Conservation (phyloP, 2,797 vertebrate genomes). For the Salarias fasciatus region DNA sequence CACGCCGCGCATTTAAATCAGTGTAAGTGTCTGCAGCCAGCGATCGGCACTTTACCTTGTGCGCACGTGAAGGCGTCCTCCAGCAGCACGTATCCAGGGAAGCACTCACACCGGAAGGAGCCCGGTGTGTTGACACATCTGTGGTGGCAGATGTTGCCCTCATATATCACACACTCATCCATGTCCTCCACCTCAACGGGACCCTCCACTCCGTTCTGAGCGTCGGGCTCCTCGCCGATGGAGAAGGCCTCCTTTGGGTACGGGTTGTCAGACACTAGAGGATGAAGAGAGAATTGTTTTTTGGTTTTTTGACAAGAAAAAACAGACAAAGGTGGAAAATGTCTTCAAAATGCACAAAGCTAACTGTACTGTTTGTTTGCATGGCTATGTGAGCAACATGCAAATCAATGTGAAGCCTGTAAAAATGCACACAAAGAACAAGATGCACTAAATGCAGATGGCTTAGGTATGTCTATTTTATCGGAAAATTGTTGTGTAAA, state of each 20-base stretch:
- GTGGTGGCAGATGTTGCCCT: conserved; percentile 85
- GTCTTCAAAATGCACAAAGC: conserved; percentile 7
- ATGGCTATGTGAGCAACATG: too few relatives aligned
- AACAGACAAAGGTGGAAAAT: not conserved
- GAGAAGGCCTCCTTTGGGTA: conserved; percentile 87
- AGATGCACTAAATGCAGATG: not conserved
- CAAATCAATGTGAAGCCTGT: too few relatives aligned
- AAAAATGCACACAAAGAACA: not conserved
- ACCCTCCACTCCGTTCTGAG: conserved; percentile 84
- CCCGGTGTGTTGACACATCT: conserved; percentile 87
- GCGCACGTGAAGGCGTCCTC: conserved; percentile 83
- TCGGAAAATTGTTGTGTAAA: conserved; percentile 6
- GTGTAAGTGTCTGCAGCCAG: conserved; percentile 27
- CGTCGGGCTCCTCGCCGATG: conserved; percentile 80
- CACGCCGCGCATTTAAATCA: conserved; percentile 3
- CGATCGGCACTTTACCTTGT: conserved; percentile 77
- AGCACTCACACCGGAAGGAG: conserved; percentile 89
- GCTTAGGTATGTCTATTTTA: conserved; percentile 4
- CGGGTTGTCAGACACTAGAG: conserved; percentile 84
- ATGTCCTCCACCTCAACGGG: conserved; percentile 83
- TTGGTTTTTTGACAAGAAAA: conserved; percentile 1
- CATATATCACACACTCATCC: conserved; percentile 88
- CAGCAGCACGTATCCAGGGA: conserved; percentile 86
- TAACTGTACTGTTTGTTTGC: not conserved
- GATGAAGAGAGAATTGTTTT: conserved; percentile 6